Base-by-base conservation (phyloP, 2,797 vertebrate species). In the Spatula clypeata region DNA sequence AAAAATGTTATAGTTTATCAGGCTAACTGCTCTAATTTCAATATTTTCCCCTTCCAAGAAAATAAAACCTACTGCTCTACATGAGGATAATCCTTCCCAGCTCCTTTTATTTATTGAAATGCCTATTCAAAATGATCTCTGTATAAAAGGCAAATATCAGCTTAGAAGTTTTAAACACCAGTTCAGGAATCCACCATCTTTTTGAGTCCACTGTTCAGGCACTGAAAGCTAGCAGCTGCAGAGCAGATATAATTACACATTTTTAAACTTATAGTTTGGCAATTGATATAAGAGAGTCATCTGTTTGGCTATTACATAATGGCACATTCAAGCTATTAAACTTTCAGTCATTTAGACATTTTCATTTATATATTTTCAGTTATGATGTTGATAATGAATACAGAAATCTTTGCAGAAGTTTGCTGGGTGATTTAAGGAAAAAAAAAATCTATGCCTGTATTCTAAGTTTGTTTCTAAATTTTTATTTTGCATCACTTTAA, bases 21-120 rank as follows among this genome's bases (percentile, higher is more conserved):
- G 14, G 7, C 4, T 58, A 42, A 21, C n/a, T 34, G 12, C 5
- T 75, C 29, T 62, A 54, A 54, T 61, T 74, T 88, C 32, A 71
- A 9, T 57, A 67, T 49, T 47, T 47, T 67, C 18, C 53, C 9
- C 10, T 45, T 72, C 27, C 70, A 69, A 58, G 54, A 73, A 67
- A 71, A 77, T 7, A 45, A 94, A 73, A 54, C 7, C 14, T 74
- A 17, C 11, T 91, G 18, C 20, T 62, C 27, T 47, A 19, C 18
- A 18, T 74, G 4, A 45, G 70, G 12, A 71, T 81, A 83, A 67
- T 60, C 54, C 16, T 64, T 53, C 34, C 23, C n/a, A 64, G 26
- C n/a, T 71, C 27, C 11, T 77, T 80, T 70, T 67, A 29, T 60
- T 92, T 74, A 15, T 76, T 88, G 34, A 90, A 86, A 76, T 49